Percentiles rank a stretch among this genome's conserved stretches.
phyloP scores from a whole-genome alignment of 2,113 vertebrate species.

The Columba livia region DNA sequence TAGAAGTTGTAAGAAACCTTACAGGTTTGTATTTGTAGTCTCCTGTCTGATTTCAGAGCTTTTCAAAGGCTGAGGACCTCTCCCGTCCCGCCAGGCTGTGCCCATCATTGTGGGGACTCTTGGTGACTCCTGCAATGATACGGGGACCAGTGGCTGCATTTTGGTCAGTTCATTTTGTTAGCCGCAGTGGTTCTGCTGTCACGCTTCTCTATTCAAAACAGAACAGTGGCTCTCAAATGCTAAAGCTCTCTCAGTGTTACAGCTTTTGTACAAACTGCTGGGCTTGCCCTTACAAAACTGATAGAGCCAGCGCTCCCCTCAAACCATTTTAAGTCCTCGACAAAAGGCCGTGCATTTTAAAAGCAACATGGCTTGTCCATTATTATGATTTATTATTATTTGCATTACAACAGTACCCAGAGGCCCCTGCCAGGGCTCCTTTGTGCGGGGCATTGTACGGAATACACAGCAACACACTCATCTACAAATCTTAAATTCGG shows the following conservation, averaged over 20 bases:
- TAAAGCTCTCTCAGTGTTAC: background rate
- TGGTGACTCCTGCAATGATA: rapidly evolving
- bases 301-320: background rate
- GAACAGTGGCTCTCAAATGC: background rate
- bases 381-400: constrained; percentile 10
- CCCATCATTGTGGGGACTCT: too few relatives aligned
- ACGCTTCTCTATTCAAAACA: background rate
- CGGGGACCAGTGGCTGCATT: background rate
- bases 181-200: background rate
- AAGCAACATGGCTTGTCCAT: background rate
- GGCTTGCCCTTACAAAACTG: background rate
- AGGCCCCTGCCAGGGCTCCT: constrained; percentile 15
- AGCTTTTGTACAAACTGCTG: background rate
- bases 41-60: background rate
- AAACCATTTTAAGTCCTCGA: background rate
- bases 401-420: background rate
- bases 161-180: background rate
- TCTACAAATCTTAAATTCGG: background rate
- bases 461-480: background rate
- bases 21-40: background rate
- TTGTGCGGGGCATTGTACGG: background rate
- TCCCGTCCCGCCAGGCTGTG: too few relatives aligned
- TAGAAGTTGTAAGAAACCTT: background rate
- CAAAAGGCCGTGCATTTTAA: background rate
- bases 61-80: rapidly evolving